A percentile compares a stretch with the other conserved stretches of the same genome.
phyloP scores from a whole-genome alignment of 1,140 invertebrate species.

The Schmidtea mediterranea region DNA sequence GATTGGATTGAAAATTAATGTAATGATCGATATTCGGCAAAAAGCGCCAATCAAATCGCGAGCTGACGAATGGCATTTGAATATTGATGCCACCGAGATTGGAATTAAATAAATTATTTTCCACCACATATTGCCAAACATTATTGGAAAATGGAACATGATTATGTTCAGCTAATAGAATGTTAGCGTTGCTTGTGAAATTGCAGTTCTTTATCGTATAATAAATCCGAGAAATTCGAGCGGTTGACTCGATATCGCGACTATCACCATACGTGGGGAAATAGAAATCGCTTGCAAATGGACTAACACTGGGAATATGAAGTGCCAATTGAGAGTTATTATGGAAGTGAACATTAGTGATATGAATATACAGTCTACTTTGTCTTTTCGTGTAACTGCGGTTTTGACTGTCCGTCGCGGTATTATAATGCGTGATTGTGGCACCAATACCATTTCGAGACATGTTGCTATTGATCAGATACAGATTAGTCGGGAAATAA shows the following conservation, averaged over 20 bases:
- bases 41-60: constrained; percentile 7
- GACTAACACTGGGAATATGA: not conserved
- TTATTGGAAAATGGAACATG: constrained; percentile 27
- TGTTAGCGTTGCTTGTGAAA: constrained; percentile 15
- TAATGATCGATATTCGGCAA: constrained; percentile 6
- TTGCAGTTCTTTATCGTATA: constrained; percentile 15
- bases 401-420: not conserved
- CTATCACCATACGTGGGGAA: constrained; percentile 21
- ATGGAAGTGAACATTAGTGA: not conserved
- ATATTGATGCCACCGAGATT: constrained; percentile 50
- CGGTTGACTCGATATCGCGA: constrained; percentile 22
- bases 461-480: not conserved
- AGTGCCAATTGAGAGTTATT: not conserved
- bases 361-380: not conserved
- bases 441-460: not conserved
- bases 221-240: constrained; percentile 21
- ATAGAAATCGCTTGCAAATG: not conserved
- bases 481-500: not conserved
- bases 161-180: constrained; percentile 22
- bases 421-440: constrained; percentile 1
- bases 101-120: constrained; percentile 47
- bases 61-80: constrained; percentile 16
- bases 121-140: constrained; percentile 23
- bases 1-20: constrained; percentile 5
- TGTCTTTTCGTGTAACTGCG: not conserved